Evolutionary conservation across 2,113 vertebrate species (phyloP), one percentile per base, ranked within the genome.

Genomic region (Ascaphus truei): DNA sequence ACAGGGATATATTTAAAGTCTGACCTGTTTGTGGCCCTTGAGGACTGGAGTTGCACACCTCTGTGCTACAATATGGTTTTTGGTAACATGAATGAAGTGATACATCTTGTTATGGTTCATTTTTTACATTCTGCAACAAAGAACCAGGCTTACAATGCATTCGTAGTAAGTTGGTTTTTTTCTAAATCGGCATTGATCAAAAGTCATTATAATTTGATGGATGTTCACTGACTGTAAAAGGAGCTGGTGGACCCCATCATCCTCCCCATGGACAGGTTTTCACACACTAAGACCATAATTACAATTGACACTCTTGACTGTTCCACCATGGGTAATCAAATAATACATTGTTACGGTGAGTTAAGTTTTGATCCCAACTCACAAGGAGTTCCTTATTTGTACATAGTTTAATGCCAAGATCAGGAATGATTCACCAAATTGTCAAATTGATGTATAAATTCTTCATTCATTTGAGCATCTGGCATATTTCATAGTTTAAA

Each of bases 261-360:
- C 13, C 5, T 68, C 66, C 43, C 66, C 15, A 11, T n/a, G 43
- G 66, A 18, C 29, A 30, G 7, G 56, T 50, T 51, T 60, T 69
- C 56, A 69, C 56, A 39, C 41, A 16, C 41, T 36, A 51, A 51
- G 39, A 18, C 30, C 33, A 39, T 69, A 69, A 69, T 69, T 69
- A 50, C 43, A 51, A 69, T 25, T 50, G 66, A 60, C 58, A 58
- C 48, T 36, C 34, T 43, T 39, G 66, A 69, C 60, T 59, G 56
- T 69, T 45, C 51, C 56, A 56, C 55, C 56, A 15, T 37, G 16
- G 45, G 22, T 47, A 60, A 69, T 60, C 56, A 50, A 50, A 69
- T 51, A 51, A 56, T 45, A 51, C 56, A 69, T 69, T 69, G 51
- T 58, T 25, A 50, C 56, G 45, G 66, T 13, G 31, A 59, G 66